Evolutionary conservation across 2,797 vertebrate species (phyloP), one percentile per base, ranked within the genome.

Genomic region (Eleutherodactylus coqui): DNA sequence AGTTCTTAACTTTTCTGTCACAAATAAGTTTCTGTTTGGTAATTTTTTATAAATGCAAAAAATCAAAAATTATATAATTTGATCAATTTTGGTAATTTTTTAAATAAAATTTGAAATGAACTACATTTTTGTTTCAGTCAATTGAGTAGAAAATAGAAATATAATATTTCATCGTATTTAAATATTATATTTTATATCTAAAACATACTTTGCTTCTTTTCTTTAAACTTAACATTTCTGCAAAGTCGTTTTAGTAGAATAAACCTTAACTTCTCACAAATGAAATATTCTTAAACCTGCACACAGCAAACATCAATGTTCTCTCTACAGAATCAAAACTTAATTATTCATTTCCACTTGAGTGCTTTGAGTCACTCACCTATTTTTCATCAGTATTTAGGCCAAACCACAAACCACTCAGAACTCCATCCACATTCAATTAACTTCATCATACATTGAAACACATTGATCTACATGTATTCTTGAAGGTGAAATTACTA

Each of bases 401-500:
- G 81, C 81, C 81, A 83, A 83, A 51, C 81, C 81, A 73, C 81
- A 43, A 55, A 58, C 81, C 67, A 24, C 81, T 83, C 67, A 38
- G 49, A 82, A 45, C 67, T 58, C 51, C 81, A 58, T 83, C 69
- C 69, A 73, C 81, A 58, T 83, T 83, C 69, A 83, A 83, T 83
- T 83, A 83, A 29, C 49, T 60, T 82, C 49, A 55, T 45, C 69
- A 58, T 55, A 72, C 80, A 72, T 82, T 82, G 27, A 58, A 38
- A 58, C 81, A 73, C 81, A 83, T 73, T 73, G 81, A 83, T 83
- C 81, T 83, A 27, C 69, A 45, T 72, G 69, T 72, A 83, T 83
- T 73, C 49, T 73, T 73, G 69, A 36, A 55, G 69, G 67, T 58
- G 55, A 72, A 82, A 83, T 73, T 10, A 75, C 81, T 32, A 53